Base-by-base conservation (phyloP, 2,888 invertebrate genomes). In the Aromia moschata region DNA sequence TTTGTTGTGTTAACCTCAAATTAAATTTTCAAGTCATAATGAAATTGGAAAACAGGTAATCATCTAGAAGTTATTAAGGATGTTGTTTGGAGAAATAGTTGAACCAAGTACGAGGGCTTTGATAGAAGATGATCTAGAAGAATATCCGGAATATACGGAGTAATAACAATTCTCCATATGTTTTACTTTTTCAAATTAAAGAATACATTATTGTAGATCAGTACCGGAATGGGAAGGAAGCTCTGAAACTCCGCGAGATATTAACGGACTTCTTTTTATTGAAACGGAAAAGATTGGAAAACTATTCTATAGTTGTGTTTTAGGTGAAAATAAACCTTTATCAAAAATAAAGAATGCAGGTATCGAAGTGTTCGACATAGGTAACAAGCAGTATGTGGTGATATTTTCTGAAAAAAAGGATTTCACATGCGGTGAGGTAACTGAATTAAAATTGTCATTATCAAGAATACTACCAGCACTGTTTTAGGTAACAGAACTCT, bases 81-180 rank as follows among this genome's bases (percentile, higher is more conserved):
- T 77, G 76, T 58, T 76, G 31, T 80, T 80, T 70, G 81, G 80
- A 20, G 81, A 80, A 73, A 75, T 81, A 64, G 70, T 79, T 12
- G 79, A 79, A 62, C 80, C 80, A 2, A 74, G 73, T 36, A 79
- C 77, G 14, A 72, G 81, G 56, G 79, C 79, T 10, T 60, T 80
- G 43, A 74, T 79, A 47, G 74, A 77, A 31, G 80, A 80, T 37
- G 79, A 80, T 62, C 65, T 66, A 46, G 72, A 68, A 16, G 77
- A 78, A 38, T 71, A 72, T 52, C 72, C 74, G 1, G 72, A 72
- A 62, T 71, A 72, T 62, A 49, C 62, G 45, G 58, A 65, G 74
- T 74, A 72, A 64, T 37, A 4, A 44, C 30, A 31, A 56, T 44
- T 47, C 11, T 33, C 33, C 33, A 53, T 25, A 36, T 33, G 55